Evolutionary conservation across 2,113 vertebrate species (phyloP).

Genomic region (Oryzias curvinotus): DNA sequence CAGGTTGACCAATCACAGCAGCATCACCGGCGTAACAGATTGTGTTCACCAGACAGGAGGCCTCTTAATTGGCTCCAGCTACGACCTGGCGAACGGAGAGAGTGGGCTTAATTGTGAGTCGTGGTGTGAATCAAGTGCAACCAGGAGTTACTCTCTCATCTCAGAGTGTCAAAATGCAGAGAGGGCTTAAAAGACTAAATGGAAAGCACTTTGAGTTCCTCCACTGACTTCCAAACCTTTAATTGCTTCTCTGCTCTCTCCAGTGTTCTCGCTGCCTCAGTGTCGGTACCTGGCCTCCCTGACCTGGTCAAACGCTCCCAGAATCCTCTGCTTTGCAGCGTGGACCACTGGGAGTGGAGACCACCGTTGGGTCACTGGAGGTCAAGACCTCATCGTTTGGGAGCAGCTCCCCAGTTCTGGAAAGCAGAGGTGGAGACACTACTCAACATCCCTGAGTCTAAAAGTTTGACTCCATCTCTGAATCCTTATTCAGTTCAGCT

Average conservation of each 20-base stretch:
- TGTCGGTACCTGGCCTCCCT: slow-evolving; percentile 77
- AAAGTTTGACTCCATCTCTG: slow-evolving; percentile 21
- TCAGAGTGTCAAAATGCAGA: slow-evolving; percentile 10
- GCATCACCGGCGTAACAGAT: slow-evolving; percentile 77
- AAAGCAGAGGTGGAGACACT: slow-evolving; percentile 69
- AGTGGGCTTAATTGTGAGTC: slow-evolving; percentile 78
- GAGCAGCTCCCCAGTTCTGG: slow-evolving; percentile 76
- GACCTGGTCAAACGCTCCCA: slow-evolving; percentile 69
- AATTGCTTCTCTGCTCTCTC: slow-evolving; percentile 12
- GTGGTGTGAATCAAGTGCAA: slow-evolving; percentile 12
- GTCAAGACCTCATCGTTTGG: slow-evolving; percentile 75
- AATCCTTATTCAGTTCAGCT: slow-evolving; percentile 43
- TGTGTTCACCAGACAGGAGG: slow-evolving; percentile 77
- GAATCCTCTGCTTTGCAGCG: slow-evolving; percentile 76
- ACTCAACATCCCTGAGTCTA: slow-evolving; percentile 1
- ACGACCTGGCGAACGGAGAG: slow-evolving; percentile 78
- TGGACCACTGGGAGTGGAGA: slow-evolving; percentile 80
- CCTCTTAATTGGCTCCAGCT: slow-evolving; percentile 79
- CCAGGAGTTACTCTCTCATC: slow-evolving; percentile 15
- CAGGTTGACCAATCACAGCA: slow-evolving; percentile 82
- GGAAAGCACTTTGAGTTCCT: slow-evolving; percentile 39
- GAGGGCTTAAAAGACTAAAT: slow-evolving; percentile 22
- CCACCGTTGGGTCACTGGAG: slow-evolving; percentile 81
- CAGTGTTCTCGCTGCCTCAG: slow-evolving; percentile 78
- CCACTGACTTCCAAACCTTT: slow-evolving; percentile 10